Percentiles rank a stretch among this genome's conserved stretches.
These are phyloP conservation scores for Odontocolon sp. DNA, from an alignment of 2,888 invertebrate species.

Conservation along the genomic window DNA sequence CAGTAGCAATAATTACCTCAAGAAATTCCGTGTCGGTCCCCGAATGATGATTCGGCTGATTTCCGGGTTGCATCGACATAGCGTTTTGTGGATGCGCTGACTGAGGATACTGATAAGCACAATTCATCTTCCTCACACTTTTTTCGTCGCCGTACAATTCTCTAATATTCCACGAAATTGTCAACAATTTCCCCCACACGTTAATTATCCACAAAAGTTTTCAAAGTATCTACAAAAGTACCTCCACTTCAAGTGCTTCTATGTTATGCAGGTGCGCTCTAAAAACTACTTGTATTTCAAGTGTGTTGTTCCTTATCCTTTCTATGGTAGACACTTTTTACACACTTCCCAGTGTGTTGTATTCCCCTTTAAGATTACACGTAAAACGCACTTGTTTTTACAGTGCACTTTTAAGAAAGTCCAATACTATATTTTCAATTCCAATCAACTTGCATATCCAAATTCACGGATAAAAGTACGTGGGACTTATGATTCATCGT, in stretches of 20 bases:
- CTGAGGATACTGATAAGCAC: conserved; percentile 79
- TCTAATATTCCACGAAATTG: too few relatives aligned
- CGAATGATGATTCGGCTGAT: conserved; percentile 72
- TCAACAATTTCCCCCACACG: too few relatives aligned
- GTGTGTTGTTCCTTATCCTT: too few relatives aligned
- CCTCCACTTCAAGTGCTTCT: too few relatives aligned
- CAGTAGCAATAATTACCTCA: conserved; percentile 72
- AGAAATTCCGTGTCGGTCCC: conserved; percentile 75
- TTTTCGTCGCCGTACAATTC: too few relatives aligned
- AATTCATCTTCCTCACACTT: conserved; percentile 74
- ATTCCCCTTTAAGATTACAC: too few relatives aligned
- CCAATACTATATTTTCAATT: conserved; percentile 1
- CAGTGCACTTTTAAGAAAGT: not conserved
- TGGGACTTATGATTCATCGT: conserved; percentile 26
- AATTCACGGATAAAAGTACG: conserved; percentile 22
- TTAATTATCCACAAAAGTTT: too few relatives aligned
- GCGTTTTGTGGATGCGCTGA: conserved; percentile 76
- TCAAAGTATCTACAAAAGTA: too few relatives aligned
- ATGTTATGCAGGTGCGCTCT: too few relatives aligned
- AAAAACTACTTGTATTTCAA: too few relatives aligned
- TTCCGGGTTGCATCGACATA: conserved; percentile 73
- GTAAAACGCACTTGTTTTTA: not conserved
- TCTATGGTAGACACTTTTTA: too few relatives aligned
- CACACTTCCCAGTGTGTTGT: too few relatives aligned
- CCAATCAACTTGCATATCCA: conserved; percentile 11